These are phyloP conservation scores for Symphodus melops DNA, from an alignment of 2,113 vertebrate species.

Conservation along the genomic window DNA sequence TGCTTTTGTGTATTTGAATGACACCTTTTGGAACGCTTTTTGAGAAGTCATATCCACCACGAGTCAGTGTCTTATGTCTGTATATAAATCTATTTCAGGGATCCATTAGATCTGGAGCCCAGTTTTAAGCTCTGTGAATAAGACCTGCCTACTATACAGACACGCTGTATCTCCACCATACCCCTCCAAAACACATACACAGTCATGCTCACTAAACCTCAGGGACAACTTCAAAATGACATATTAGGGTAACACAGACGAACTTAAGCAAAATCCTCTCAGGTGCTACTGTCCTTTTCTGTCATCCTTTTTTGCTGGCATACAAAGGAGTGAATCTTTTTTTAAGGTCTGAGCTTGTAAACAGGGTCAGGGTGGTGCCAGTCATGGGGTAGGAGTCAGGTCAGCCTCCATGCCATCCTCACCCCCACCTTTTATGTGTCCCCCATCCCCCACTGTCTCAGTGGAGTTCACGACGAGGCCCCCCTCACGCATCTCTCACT, in stretches of 20 bases:
- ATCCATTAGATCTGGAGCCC: conserved; percentile 10
- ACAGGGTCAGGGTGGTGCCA: conserved; percentile 38
- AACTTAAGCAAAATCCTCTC: conserved; percentile 45
- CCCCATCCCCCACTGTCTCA: conserved; percentile 43
- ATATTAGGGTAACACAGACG: conserved; percentile 29
- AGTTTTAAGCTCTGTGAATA: conserved; percentile 33
- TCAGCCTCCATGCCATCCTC: conserved; percentile 39
- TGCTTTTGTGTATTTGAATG: background rate
- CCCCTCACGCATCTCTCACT: conserved; percentile 77
- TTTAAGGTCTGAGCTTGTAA: conserved; percentile 26
- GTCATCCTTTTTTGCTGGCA: conserved; percentile 29
- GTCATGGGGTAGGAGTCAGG: conserved; percentile 60
- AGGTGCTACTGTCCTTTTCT: conserved; percentile 14
- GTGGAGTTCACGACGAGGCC: conserved; percentile 65
- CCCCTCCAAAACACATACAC: conserved; percentile 15
- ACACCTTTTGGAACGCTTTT: background rate
- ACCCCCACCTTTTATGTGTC: conserved; percentile 31
- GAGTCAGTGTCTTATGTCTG: background rate
- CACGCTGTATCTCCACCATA: conserved; percentile 31
- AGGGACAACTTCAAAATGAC: conserved; percentile 29
- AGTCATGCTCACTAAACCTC: conserved; percentile 13
- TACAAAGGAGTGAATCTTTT: conserved; percentile 41
- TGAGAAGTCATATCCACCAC: background rate
- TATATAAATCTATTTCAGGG: background rate
- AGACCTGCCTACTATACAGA: conserved; percentile 3